These are phyloP conservation scores for Syngnathus scovelli DNA, from an alignment of 2,113 vertebrate genomes.

Conservation along the genomic window DNA sequence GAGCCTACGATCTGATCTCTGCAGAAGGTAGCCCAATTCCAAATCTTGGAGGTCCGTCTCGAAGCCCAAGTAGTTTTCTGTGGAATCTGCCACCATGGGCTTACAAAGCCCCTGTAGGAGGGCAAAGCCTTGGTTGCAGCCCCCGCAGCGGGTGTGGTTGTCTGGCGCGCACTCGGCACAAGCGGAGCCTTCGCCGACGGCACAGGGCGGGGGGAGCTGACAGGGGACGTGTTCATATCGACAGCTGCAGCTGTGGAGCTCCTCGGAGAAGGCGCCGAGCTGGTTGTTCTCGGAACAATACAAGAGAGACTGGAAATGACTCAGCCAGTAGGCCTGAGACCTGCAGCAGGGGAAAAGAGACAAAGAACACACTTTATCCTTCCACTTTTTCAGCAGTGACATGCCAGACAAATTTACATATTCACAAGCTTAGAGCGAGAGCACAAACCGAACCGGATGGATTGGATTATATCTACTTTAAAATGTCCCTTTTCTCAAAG, in stretches of 20 bases:
- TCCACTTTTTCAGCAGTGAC: background rate
- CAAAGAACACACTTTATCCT: conserved; percentile 7
- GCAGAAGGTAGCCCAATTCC: conserved; percentile 86
- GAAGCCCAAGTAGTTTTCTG: conserved; percentile 92
- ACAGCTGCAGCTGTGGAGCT: conserved; percentile 87
- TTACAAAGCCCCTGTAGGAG: conserved; percentile 86
- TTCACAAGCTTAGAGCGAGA: background rate
- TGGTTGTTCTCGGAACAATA: conserved; percentile 97
- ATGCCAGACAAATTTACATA: background rate
- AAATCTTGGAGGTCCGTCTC: conserved; percentile 94
- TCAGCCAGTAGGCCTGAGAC: conserved; percentile 87
- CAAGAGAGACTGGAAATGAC: conserved; percentile 87
- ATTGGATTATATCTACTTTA: too few relatives aligned
- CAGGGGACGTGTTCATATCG: conserved; percentile 84
- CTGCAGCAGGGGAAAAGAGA: conserved; percentile 56
- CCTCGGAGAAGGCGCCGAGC: conserved; percentile 87
- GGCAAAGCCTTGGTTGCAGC: conserved; percentile 85
- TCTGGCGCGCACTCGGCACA: conserved; percentile 82
- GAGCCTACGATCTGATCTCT: conserved; percentile 85
- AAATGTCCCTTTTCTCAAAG: too few relatives aligned
- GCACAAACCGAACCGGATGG: too few relatives aligned
- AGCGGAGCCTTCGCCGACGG: conserved; percentile 76
- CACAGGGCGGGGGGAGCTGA: conserved; percentile 80
- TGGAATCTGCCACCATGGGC: conserved; percentile 89
- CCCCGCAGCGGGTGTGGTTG: conserved; percentile 90